Percentiles rank a stretch among this genome's conserved stretches.
phyloP scores from a whole-genome alignment of 2,797 vertebrate species.

The Falco concolor region DNA sequence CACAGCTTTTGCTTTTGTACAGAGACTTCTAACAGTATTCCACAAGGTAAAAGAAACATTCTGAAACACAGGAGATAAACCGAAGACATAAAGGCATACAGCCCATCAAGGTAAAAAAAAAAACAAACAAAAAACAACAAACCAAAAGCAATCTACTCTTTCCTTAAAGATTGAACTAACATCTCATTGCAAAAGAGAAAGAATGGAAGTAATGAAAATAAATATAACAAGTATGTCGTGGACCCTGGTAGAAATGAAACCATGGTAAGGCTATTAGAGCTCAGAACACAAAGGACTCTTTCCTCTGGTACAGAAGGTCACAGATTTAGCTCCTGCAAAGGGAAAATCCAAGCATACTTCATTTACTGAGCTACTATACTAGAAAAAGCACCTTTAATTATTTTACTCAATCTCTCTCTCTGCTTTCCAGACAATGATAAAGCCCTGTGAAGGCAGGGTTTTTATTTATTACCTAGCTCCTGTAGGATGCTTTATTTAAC shows the following conservation, averaged over 20 bases:
- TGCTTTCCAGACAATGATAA: constrained; percentile 37
- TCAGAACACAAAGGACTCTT: constrained; percentile 7
- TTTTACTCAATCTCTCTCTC: constrained; percentile 14
- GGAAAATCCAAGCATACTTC: constrained; percentile 41
- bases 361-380: neutral
- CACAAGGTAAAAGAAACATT: constrained; percentile 71
- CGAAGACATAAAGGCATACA: constrained; percentile 56
- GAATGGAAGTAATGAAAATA: neutral
- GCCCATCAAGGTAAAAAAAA: neutral
- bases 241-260: constrained; percentile 6
- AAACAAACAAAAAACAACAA: neutral
- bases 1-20: constrained; percentile 72
- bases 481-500: constrained; percentile 10
- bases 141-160: neutral
- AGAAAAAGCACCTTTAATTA: constrained; percentile 59
- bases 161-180: neutral
- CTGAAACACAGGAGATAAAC: constrained; percentile 44
- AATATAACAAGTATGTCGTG: neutral
- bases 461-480: constrained; percentile 42
- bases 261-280: neutral
- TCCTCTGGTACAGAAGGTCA: constrained; percentile 18
- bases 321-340: neutral
- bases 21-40: constrained; percentile 75
- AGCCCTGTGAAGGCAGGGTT: neutral
- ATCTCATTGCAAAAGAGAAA: neutral